These are phyloP conservation scores for Cheilosia variabilis DNA, from an alignment of 2,888 invertebrate genomes.

Conservation along the genomic window DNA sequence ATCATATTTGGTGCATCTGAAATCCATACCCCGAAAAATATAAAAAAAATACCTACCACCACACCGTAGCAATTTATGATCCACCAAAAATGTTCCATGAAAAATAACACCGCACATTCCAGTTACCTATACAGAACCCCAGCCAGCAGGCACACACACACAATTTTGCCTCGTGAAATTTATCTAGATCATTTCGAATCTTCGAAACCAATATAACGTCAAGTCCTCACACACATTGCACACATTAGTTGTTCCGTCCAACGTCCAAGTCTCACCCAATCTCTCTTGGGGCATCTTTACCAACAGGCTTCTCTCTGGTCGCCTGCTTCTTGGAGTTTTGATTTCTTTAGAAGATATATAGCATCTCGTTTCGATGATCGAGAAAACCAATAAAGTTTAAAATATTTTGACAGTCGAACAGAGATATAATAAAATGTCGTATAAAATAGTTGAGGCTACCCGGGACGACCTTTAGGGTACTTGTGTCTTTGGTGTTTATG, in stretches of 20 bases:
- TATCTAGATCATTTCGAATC: constrained; percentile 72
- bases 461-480: constrained; percentile 26
- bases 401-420: constrained; percentile 71
- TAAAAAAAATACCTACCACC: not conserved
- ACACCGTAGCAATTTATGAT: constrained; percentile 58
- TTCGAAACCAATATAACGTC: constrained; percentile 70
- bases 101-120: constrained; percentile 66
- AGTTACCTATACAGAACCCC: not conserved
- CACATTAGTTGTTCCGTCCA: constrained; percentile 19
- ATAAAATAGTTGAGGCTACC: constrained; percentile 55
- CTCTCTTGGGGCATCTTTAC: constrained; percentile 48
- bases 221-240: constrained; percentile 49
- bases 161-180: constrained; percentile 63
- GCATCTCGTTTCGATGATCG: constrained; percentile 72
- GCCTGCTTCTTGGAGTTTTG: constrained; percentile 63
- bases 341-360: constrained; percentile 70
- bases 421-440: constrained; percentile 67
- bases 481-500: constrained; percentile 57
- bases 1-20: constrained; percentile 68
- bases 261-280: constrained; percentile 36
- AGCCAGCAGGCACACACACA: constrained; percentile 8
- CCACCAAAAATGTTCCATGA: constrained; percentile 56
- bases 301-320: constrained; percentile 7
- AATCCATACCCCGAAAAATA: constrained; percentile 37
- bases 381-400: constrained; percentile 74